Conservation (phyloP, 2,797 vertebrate genomes). For the Helarctos malayanus region DNA sequence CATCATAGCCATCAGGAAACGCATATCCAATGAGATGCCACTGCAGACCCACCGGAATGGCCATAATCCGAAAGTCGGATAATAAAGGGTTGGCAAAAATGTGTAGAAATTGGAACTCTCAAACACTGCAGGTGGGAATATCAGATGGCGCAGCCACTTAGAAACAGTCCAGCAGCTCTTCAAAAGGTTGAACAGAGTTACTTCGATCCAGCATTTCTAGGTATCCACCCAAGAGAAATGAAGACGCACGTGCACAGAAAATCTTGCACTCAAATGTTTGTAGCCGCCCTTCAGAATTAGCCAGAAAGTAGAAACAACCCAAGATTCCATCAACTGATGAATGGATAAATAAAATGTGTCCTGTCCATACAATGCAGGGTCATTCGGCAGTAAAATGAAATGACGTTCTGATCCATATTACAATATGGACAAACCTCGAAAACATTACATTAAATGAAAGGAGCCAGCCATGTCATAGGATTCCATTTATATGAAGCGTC, state of each 20-base stretch:
- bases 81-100: background rate
- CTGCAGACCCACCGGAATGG: background rate
- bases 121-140: background rate
- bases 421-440: background rate
- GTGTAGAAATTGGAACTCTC: background rate
- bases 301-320: background rate
- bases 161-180: background rate
- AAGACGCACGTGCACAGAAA: background rate
- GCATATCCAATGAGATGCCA: background rate
- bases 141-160: background rate
- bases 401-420: background rate
- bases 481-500: background rate
- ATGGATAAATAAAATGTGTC: background rate
- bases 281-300: background rate
- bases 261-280: background rate
- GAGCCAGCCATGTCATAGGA: background rate
- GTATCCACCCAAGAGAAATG: background rate
- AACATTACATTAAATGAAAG: background rate
- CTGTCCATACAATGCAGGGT: background rate
- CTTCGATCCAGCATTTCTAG: background rate
- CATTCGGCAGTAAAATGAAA: background rate
- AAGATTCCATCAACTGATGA: background rate
- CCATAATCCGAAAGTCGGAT: background rate
- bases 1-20: background rate
- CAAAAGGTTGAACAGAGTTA: background rate